phyloP scores from a whole-genome alignment of 2,888 invertebrate species.

The Drosophila histrio region DNA sequence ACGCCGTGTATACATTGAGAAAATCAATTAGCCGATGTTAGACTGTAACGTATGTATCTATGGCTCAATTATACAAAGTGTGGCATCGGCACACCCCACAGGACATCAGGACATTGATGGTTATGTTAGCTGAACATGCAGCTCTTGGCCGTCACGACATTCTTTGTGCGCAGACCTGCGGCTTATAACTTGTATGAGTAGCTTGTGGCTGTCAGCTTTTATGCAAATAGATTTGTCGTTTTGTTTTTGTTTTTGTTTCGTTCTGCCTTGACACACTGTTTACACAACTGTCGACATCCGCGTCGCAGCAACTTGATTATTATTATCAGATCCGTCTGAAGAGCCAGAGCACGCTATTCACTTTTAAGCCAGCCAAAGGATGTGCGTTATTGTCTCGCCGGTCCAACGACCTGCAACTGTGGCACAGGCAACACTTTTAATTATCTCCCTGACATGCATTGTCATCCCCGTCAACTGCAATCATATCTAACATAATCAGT shows the following conservation, averaged over 20 bases:
- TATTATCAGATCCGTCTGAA: conserved; percentile 54
- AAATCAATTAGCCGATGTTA: conserved; percentile 64
- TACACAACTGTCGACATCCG: conserved; percentile 30
- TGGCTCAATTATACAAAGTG: conserved; percentile 67
- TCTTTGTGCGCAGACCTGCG: conserved; percentile 30
- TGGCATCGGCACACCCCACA: conserved; percentile 52
- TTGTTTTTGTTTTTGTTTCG: conserved; percentile 5
- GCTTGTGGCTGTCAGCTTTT: conserved; percentile 25
- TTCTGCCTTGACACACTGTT: conserved; percentile 18
- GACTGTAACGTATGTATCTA: conserved; percentile 4
- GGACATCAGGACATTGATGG: conserved; percentile 54
- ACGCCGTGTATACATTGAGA: conserved; percentile 44
- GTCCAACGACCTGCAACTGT: conserved; percentile 63
- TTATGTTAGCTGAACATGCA: conserved; percentile 67
- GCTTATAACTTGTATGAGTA: conserved; percentile 33
- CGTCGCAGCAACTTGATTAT: conserved; percentile 18
- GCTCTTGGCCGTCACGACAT: conserved; percentile 17
- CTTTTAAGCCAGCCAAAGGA: conserved; percentile 38
- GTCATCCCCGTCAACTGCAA: conserved; percentile 1
- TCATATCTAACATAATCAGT: conserved; percentile 28
- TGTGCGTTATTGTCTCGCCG: conserved; percentile 37
- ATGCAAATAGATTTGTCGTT: conserved; percentile 65
- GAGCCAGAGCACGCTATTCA: conserved; percentile 17
- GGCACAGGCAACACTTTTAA: conserved; percentile 41
- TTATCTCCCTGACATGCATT: conserved; percentile 30